These are phyloP conservation scores for Girardinus metallicus DNA, from an alignment of 2,797 vertebrate species.

Conservation along the genomic window DNA sequence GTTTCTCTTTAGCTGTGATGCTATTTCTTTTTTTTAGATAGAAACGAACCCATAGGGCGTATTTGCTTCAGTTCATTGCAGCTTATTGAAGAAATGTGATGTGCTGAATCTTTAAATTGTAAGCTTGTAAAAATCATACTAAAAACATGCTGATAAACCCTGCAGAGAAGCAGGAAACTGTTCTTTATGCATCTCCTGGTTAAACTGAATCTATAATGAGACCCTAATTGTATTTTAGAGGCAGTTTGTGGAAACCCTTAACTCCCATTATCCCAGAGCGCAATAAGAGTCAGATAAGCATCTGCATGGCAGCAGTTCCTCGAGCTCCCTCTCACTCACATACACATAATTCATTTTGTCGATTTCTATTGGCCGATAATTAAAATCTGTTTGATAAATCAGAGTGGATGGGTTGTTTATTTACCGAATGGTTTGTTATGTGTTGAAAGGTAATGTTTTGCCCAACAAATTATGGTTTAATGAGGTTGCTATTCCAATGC, in stretches of 20 bases:
- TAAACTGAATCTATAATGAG: conserved; percentile 57
- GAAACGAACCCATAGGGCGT: not conserved
- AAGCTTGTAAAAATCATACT: not conserved
- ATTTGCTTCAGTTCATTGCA: not conserved
- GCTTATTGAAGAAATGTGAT: not conserved
- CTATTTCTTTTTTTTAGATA: not conserved
- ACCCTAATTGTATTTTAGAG: conserved; percentile 51
- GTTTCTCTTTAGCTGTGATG: not conserved
- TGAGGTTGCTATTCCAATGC: not conserved
- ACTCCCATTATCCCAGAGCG: conserved; percentile 46
- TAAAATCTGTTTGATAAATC: conserved; percentile 3
- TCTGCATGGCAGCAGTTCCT: conserved; percentile 40
- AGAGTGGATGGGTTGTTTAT: not conserved
- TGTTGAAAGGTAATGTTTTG: not conserved
- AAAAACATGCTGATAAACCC: conserved; percentile 13
- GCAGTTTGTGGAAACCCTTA: conserved; percentile 47
- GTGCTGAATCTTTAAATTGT: not conserved
- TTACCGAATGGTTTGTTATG: not conserved
- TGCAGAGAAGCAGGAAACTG: conserved; percentile 13
- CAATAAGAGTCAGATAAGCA: conserved; percentile 64
- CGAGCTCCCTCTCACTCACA: conserved; percentile 33
- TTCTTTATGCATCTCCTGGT: conserved; percentile 40
- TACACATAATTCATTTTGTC: conserved; percentile 3
- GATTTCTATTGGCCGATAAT: not conserved
- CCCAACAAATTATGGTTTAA: not conserved